Conservation (phyloP, 2,797 vertebrate genomes). For the Tiaroga cobitis region DNA sequence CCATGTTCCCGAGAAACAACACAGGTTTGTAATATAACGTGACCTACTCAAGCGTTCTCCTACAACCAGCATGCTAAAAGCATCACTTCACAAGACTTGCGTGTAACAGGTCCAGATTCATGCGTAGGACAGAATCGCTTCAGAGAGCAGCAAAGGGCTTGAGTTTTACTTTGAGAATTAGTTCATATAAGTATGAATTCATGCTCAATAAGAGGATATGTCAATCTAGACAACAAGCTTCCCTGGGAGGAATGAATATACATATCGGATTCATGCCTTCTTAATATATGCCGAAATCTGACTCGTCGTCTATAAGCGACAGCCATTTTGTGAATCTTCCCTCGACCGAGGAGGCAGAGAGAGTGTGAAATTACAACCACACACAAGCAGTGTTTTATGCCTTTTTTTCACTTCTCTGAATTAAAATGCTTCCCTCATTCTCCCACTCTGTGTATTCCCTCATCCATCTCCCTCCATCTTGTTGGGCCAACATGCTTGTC, state of each 20-base stretch:
- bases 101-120: constrained; percentile 12
- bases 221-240: constrained; percentile 23
- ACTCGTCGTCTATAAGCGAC: constrained; percentile 66
- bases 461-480: constrained; percentile 52
- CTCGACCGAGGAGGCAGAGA: background rate
- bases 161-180: constrained; percentile 19
- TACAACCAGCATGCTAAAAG: constrained; percentile 56
- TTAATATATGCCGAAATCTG: constrained; percentile 37
- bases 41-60: constrained; percentile 57
- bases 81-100: constrained; percentile 39
- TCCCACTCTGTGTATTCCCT: constrained; percentile 38
- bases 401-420: constrained; percentile 51
- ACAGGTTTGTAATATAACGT: constrained; percentile 62
- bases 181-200: constrained; percentile 19
- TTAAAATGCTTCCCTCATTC: constrained; percentile 41
- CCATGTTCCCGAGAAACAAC: constrained; percentile 51
- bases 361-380: constrained; percentile 30
- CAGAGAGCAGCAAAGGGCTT: constrained; percentile 25
- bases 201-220: constrained; percentile 29
- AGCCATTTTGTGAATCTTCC: constrained; percentile 60
- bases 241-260: constrained; percentile 6
- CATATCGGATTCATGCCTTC: constrained; percentile 18
- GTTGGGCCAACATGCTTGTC: constrained; percentile 52
- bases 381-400: constrained; percentile 55
- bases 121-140: background rate